Conservation (phyloP, 2,888 invertebrate genomes). For the Amblyjoppa proteus region DNA sequence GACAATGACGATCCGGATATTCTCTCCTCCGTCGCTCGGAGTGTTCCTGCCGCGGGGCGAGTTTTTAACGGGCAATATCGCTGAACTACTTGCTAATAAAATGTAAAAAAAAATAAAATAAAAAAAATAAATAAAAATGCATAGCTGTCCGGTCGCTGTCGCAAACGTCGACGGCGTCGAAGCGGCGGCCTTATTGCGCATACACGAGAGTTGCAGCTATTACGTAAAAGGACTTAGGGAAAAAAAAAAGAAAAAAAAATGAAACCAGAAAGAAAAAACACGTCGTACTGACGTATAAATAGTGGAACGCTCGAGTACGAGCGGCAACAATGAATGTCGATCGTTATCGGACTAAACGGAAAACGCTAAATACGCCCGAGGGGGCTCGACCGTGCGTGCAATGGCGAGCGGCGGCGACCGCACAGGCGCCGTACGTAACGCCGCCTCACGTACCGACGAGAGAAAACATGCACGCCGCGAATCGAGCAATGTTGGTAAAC, state of each 20-base stretch:
- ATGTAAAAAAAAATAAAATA: background rate
- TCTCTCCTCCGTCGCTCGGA: background rate
- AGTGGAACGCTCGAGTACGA: slow-evolving; percentile 10
- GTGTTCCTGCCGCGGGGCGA: background rate
- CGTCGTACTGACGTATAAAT: slow-evolving; percentile 24
- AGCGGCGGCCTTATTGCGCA: background rate
- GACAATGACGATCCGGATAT: background rate
- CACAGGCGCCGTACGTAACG: background rate
- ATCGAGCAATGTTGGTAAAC: background rate
- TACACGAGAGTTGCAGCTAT: slow-evolving; percentile 8
- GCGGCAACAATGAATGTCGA: slow-evolving; percentile 53
- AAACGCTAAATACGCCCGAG: slow-evolving; percentile 43
- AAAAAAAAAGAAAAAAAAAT: background rate
- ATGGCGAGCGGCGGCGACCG: background rate
- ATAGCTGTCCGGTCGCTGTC: background rate
- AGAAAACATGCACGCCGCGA: background rate
- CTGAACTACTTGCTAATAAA: background rate
- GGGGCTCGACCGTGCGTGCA: slow-evolving; percentile 35
- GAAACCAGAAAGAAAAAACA: background rate
- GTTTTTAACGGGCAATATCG: background rate
- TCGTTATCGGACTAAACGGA: slow-evolving; percentile 57
- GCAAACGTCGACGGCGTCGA: slow-evolving; percentile 12
- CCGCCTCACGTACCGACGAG: background rate
- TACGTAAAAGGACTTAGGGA: background rate
- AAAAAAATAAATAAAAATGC: background rate